Evolutionary conservation across 1,140 invertebrate genomes (phyloP).

Genomic region (Camponotus pennsylvanicus): DNA sequence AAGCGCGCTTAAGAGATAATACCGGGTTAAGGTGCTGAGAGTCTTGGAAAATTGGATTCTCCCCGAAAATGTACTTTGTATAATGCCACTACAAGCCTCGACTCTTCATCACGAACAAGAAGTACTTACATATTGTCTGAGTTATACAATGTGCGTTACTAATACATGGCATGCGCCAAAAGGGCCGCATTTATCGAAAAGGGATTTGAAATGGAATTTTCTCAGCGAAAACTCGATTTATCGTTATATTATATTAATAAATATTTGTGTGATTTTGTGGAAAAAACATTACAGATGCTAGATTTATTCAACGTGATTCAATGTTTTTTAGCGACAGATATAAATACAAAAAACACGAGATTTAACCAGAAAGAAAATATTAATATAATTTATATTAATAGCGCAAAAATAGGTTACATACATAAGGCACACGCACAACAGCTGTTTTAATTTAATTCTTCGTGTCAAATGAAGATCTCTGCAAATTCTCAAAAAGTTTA

Average conservation of each 20-base stretch:
- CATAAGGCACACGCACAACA: neutral
- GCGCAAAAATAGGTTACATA: neutral
- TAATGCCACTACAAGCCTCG: slow-evolving; percentile 21
- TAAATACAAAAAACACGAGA: neutral
- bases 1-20: slow-evolving; percentile 72
- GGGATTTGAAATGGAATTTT: neutral
- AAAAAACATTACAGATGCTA: neutral
- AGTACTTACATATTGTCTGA: slow-evolving; percentile 40
- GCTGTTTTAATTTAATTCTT: neutral
- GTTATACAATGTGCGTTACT: neutral
- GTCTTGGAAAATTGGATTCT: slow-evolving; percentile 75
- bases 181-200: neutral
- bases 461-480: neutral
- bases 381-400: neutral
- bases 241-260: neutral
- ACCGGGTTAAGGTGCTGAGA: slow-evolving; percentile 67
- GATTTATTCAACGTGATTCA: neutral
- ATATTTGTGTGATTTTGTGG: neutral
- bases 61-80: slow-evolving; percentile 53
- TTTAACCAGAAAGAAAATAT: neutral
- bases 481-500: neutral
- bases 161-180: neutral
- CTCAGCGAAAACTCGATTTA: neutral
- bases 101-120: slow-evolving; percentile 29
- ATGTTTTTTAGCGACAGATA: neutral